Percentiles rank a stretch among this genome's conserved stretches.
These are phyloP conservation scores for Latrodectus elegans DNA, from an alignment of 2,888 invertebrate species.

Conservation along the genomic window DNA sequence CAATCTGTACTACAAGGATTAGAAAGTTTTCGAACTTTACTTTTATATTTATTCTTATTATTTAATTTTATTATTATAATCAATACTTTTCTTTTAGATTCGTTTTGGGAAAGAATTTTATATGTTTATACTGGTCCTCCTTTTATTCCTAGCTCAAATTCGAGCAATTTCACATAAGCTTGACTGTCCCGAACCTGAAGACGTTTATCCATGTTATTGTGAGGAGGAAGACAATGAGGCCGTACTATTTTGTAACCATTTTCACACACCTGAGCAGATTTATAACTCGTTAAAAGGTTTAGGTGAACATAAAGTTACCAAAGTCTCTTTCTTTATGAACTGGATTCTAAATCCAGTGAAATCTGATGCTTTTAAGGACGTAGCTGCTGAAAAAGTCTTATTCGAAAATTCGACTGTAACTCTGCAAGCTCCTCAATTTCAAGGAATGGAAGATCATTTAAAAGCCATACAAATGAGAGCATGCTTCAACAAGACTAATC, in stretches of 20 bases:
- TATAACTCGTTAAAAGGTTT: constrained; percentile 29
- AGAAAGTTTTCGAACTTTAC: no score
- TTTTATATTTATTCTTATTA: no score
- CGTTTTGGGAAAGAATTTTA: no score
- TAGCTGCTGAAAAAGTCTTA: constrained; percentile 40
- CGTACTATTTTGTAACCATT: constrained; percentile 49
- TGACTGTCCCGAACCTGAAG: constrained; percentile 59
- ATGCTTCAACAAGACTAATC: constrained; percentile 45
- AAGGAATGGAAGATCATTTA: constrained; percentile 42
- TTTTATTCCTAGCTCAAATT: no score
- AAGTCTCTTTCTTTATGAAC: constrained; percentile 65
- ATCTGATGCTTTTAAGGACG: constrained; percentile 44
- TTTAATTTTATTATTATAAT: no score
- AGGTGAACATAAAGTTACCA: constrained; percentile 40
- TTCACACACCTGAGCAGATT: constrained; percentile 42
- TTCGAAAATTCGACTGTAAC: constrained; percentile 61
- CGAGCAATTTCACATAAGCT: background rate
- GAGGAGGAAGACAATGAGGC: constrained; percentile 57
- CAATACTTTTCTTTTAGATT: no score
- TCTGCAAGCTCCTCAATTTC: constrained; percentile 44
- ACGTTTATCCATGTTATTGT: constrained; percentile 60
- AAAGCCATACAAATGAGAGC: constrained; percentile 37
- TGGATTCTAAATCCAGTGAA: constrained; percentile 50
- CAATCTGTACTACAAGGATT: no score
- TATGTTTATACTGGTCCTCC: no score